Evolutionary conservation across 2,888 invertebrate species (phyloP).

Genomic region (Nemotelus pantherinus): DNA sequence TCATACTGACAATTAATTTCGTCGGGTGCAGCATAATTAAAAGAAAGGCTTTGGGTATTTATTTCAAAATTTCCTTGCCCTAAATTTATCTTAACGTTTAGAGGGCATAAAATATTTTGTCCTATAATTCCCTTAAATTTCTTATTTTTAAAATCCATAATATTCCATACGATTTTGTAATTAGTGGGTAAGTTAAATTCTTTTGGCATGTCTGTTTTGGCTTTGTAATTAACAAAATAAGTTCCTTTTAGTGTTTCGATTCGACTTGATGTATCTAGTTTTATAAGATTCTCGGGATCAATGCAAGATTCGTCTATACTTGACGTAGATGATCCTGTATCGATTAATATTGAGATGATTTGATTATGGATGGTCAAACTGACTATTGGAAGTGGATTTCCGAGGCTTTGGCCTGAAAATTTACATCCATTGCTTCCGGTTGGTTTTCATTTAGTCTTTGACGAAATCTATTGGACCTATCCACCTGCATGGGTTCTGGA

Average conservation of each 20-base stretch:
- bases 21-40: constrained; percentile 1
- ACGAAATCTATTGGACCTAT: neutral
- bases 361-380: neutral
- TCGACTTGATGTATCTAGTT: neutral
- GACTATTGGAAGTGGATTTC: constrained; percentile 1
- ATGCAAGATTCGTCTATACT: neutral
- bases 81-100: neutral
- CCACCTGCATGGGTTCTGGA: neutral
- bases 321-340: constrained; percentile 2
- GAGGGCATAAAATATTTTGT: neutral
- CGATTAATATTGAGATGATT: neutral
- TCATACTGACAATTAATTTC: constrained; percentile 1
- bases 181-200: neutral
- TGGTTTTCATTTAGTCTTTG: neutral
- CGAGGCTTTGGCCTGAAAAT: constrained; percentile 12
- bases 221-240: neutral
- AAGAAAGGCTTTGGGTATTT: neutral
- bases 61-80: neutral
- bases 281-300: neutral
- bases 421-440: constrained; percentile 6
- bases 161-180: neutral
- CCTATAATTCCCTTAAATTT: constrained; percentile 17
- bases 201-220: neutral
- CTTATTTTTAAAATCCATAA: neutral
- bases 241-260: neutral